phyloP scores from a whole-genome alignment of 2,113 vertebrate genomes.

The Corythornis vintsioides region DNA sequence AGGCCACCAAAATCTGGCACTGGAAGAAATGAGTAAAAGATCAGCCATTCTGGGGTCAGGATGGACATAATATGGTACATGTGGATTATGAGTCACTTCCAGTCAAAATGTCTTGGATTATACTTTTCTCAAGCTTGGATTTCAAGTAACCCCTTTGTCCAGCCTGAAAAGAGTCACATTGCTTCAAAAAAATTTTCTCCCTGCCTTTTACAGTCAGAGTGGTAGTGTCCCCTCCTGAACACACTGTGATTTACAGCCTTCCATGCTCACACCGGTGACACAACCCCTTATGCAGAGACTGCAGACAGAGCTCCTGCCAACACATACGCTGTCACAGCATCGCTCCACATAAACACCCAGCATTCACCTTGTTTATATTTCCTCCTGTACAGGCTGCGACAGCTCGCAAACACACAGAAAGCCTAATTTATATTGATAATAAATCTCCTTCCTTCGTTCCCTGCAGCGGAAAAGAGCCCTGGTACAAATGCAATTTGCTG shows the following conservation, averaged over 20 bases:
- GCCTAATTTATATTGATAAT: constrained; percentile 53
- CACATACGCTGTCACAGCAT: constrained; percentile 8
- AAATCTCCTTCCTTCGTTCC: background rate
- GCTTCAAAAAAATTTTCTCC: background rate
- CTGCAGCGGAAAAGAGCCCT: background rate
- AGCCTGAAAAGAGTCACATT: background rate
- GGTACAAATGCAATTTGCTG: background rate
- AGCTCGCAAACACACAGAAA: constrained; percentile 15
- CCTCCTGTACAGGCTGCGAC: background rate
- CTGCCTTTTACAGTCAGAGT: constrained; percentile 37
- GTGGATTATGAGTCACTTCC: background rate
- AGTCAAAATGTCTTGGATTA: background rate
- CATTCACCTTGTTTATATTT: constrained; percentile 40
- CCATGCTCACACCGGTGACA: background rate
- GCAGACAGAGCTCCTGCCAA: constrained; percentile 38
- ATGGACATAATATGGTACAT: background rate
- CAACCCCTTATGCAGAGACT: background rate
- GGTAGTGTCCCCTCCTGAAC: constrained; percentile 43
- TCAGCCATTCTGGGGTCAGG: background rate
- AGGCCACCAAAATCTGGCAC: background rate
- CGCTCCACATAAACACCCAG: constrained; percentile 6
- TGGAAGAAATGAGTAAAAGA: background rate
- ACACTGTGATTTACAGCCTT: constrained; percentile 44
- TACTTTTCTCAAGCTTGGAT: background rate
- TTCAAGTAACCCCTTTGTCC: constrained; percentile 17